phyloP scores from a whole-genome alignment of 2,888 invertebrate genomes.

The Heliconius erato region DNA sequence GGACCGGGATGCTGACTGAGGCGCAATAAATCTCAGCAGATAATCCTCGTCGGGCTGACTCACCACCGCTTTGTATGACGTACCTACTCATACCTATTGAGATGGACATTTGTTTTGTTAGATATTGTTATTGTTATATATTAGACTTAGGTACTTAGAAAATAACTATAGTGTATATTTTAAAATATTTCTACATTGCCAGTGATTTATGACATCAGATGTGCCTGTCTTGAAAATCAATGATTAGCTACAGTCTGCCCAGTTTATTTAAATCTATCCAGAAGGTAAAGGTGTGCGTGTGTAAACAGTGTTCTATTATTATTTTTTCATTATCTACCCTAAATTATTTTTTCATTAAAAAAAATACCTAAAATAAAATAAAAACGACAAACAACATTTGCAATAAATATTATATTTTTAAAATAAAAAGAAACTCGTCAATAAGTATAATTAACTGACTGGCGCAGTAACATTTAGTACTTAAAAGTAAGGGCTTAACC shows the following conservation, averaged over 20 bases:
- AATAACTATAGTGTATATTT: not conserved
- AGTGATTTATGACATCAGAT: too few species aligned
- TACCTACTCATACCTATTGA: constrained; percentile 42
- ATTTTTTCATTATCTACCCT: too few species aligned
- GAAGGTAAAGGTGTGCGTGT: too few species aligned
- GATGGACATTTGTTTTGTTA: constrained; percentile 35
- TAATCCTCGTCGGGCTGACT: constrained; percentile 57
- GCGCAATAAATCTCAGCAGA: constrained; percentile 60
- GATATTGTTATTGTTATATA: constrained; percentile 29
- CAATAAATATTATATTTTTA: not conserved
- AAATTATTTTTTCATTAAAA: too few species aligned
- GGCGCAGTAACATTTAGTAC: not conserved
- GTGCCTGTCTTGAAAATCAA: too few species aligned
- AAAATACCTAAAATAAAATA: not conserved
- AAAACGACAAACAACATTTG: not conserved
- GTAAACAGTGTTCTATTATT: too few species aligned
- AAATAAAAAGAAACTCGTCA: not conserved
- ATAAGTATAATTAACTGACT: not conserved
- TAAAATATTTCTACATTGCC: not conserved
- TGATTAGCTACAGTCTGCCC: too few species aligned
- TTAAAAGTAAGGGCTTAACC: constrained; percentile 23
- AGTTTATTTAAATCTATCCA: too few species aligned
- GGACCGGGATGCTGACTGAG: constrained; percentile 48
- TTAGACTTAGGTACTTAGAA: too few species aligned
- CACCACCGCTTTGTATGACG: constrained; percentile 50